Evolutionary conservation across 2,888 invertebrate species (phyloP), one percentile per base, ranked within the genome.

Genomic region (Panzeria rudis): DNA sequence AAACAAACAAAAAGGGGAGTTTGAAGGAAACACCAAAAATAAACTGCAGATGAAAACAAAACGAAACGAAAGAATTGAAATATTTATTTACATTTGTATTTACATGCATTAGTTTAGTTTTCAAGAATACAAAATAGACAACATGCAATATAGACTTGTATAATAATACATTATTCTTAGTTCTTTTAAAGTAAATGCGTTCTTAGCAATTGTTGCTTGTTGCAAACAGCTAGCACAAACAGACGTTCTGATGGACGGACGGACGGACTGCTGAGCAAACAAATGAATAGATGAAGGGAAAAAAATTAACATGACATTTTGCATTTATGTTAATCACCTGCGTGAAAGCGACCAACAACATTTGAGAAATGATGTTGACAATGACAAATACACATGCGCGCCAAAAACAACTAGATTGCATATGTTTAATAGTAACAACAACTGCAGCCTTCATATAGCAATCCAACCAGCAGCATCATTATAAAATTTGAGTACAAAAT

Each of bases 311-410:
- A 87, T 87, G 87, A 87, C 87, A 87, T 84, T 88, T 89, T 89
- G 90, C 90, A 89, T 91, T 91, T 90, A 92, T 91, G 91, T 91
- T 91, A 91, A 91, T 91, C 91, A 91, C 91, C 91, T 92, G 90
- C 91, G 88, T 91, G 91, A 92, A 90, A 91, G 91, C 90, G 86
- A 87, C 86, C 86, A 88, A 88, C 90, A 90, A 89, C 89, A 90
- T 90, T 89, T 88, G 87, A 86, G 87, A 87, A 91, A 90, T 89
- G 87, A 90, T 91, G 92, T 91, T 91, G 91, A 91, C 91, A 91
- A 91, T 91, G 91, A 91, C 91, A 91, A 91, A 91, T 91, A 92
- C 90, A 89, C 92, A 90, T 90, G 89, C 89, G 88, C 89, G 87
- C 76, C 89, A 89, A 89, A 89, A 72, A 23, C 47, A 71, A 23